phyloP scores from a whole-genome alignment of 37 sponge, comb jelly and placozoan species.

The Spongia lamella region DNA sequence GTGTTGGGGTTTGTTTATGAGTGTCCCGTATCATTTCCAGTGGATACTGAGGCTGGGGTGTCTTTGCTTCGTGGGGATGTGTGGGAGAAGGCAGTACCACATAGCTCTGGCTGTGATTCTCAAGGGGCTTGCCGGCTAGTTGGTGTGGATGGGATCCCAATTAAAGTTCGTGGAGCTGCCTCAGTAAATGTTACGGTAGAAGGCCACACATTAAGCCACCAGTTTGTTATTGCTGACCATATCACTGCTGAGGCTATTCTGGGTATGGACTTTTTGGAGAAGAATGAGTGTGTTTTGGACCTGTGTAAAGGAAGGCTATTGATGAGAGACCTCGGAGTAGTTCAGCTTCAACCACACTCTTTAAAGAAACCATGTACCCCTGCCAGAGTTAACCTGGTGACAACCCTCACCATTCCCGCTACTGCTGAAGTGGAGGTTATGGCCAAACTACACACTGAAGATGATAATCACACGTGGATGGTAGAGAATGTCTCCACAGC shows the following conservation, averaged over 20 bases:
- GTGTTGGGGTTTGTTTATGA: conserved; percentile 7
- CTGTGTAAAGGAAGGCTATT: too few species aligned
- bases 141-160: conserved; percentile 13
- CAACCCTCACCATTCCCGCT: too few species aligned
- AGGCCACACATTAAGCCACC: background rate
- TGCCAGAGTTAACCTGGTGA: too few species aligned
- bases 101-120: too few species aligned
- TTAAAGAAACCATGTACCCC: too few species aligned
- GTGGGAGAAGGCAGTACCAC: conserved; percentile 2
- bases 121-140: too few species aligned
- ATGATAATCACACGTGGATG: too few species aligned
- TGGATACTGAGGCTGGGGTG: conserved; percentile 37
- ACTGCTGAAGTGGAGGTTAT: too few species aligned
- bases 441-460: too few species aligned
- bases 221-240: background rate
- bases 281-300: background rate
- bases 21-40: conserved; percentile 6
- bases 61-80: conserved; percentile 5
- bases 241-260: conserved; percentile 25
- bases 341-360: too few species aligned
- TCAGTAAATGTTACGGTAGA: background rate
- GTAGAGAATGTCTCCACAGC: too few species aligned
- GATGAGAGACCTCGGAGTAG: too few species aligned
- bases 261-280: conserved; percentile 28
- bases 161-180: conserved; percentile 2